Evolutionary conservation across 2,797 vertebrate genomes (phyloP).

Genomic region (Limnodromus scolopaceus): DNA sequence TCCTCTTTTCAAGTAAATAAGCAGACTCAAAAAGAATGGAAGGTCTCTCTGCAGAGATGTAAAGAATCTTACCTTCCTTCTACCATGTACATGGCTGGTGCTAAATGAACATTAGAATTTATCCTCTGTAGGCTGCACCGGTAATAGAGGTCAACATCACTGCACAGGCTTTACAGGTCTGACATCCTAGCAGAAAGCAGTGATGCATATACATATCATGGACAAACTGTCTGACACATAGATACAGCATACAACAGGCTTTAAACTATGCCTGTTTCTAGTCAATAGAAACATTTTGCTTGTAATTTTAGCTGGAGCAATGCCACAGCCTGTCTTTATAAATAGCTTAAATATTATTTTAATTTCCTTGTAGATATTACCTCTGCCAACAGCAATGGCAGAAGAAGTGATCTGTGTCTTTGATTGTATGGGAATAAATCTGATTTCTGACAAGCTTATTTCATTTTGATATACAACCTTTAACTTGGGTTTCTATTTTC

Average conservation of each 20-base stretch:
- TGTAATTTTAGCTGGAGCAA: not conserved
- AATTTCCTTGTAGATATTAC: not conserved
- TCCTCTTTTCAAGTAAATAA: not conserved
- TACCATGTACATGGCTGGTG: not conserved
- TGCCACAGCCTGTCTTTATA: not conserved
- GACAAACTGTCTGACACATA: not conserved
- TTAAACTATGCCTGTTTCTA: not conserved
- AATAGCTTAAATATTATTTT: not conserved
- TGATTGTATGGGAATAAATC: not conserved
- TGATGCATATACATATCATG: not conserved
- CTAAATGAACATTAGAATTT: not conserved
- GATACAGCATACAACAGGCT: not conserved
- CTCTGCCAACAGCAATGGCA: not conserved
- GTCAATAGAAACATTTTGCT: not conserved
- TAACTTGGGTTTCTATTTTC: not conserved
- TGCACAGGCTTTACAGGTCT: not conserved
- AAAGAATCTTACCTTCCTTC: not conserved
- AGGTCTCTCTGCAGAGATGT: not conserved
- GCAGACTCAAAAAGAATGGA: not conserved
- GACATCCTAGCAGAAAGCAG: conserved; percentile 3
- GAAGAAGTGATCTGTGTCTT: not conserved
- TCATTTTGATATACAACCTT: not conserved
- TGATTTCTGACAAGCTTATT: not conserved
- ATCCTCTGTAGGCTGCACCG: not conserved
- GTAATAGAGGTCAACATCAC: not conserved